Conservation (phyloP, 2,888 invertebrate genomes). For the Ophion obscuratus region DNA sequence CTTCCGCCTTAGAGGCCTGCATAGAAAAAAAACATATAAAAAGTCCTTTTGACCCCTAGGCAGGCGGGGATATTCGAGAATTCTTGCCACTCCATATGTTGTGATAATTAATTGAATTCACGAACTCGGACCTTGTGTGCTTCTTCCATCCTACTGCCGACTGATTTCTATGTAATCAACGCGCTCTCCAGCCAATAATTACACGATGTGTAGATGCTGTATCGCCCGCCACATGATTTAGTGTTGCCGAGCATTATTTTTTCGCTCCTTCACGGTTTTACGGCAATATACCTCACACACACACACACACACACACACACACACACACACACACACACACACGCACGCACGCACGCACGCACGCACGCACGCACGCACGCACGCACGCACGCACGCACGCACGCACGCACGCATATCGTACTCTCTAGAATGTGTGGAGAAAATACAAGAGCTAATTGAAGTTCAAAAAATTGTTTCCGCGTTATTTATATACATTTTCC, state of each 20-base stretch:
- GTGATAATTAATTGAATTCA: conserved; percentile 41
- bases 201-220: conserved; percentile 9
- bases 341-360: too few species aligned
- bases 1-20: neutral
- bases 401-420: too few species aligned
- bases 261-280: neutral
- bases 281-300: neutral
- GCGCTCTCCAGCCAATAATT: conserved; percentile 43
- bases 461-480: too few species aligned
- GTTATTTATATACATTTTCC: too few species aligned
- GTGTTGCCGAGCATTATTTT: neutral
- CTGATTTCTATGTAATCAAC: conserved; percentile 46
- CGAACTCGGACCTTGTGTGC: conserved; percentile 23
- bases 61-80: conserved; percentile 16
- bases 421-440: too few species aligned
- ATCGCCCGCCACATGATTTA: conserved; percentile 28
- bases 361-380: too few species aligned
- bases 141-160: conserved; percentile 7
- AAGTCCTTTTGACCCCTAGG: neutral
- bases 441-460: too few species aligned
- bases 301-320: neutral
- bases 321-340: too few species aligned
- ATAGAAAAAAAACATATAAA: neutral
- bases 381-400: too few species aligned
- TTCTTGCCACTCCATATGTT: conserved; percentile 12